These are phyloP conservation scores for Ptychodera flava DNA, from an alignment of 35 echinoderm and acorn worm genomes.

Conservation along the genomic window DNA sequence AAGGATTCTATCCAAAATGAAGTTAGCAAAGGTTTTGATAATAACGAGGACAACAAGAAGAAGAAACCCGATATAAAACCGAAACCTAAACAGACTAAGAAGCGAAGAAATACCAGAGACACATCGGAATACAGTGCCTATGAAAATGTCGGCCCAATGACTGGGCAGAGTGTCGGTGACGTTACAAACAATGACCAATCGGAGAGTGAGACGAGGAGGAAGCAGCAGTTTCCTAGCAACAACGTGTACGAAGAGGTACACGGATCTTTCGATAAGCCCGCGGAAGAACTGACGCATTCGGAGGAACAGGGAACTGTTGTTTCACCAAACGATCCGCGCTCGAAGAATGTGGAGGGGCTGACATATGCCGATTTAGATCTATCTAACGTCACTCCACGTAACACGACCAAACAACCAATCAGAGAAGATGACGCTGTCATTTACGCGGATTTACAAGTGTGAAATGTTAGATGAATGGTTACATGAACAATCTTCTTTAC, in stretches of 20 bases:
- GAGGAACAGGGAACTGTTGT: not conserved
- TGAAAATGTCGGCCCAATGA: not conserved
- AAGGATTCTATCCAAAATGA: not conserved
- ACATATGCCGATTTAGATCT: not conserved
- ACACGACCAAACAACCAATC: not conserved
- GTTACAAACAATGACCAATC: no score
- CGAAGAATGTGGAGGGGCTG: not conserved
- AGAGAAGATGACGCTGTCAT: not conserved
- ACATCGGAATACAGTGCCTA: no score
- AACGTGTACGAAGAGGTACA: not conserved
- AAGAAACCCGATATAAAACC: no score
- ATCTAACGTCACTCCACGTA: not conserved
- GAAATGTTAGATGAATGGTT: not conserved
- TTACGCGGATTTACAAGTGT: not conserved
- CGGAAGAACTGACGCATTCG: no score
- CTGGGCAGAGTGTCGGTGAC: no score
- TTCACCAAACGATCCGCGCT: not conserved
- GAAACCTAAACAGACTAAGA: no score
- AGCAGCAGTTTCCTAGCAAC: no score
- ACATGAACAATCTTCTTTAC: not conserved
- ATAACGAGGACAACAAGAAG: not conserved
- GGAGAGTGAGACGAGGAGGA: not conserved
- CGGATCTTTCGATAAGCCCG: not conserved
- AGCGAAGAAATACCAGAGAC: no score
- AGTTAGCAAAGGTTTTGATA: not conserved